Base-by-base conservation (phyloP, 1,140 invertebrate species). In the Sogatella furcifera region DNA sequence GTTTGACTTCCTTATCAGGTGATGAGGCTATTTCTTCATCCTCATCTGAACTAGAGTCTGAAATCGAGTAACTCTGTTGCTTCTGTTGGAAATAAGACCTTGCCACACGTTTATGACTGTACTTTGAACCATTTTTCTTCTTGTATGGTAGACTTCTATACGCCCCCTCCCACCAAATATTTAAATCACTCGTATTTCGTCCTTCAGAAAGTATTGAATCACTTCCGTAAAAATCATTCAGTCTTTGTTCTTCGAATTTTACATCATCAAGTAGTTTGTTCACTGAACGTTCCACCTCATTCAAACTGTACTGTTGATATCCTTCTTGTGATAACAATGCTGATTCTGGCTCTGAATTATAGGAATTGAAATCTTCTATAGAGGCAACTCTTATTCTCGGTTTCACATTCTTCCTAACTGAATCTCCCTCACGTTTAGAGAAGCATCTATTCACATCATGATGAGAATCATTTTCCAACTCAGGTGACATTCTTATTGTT, bases 101-200 rank as follows among this genome's bases (percentile, higher is more conserved):
- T 55, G 6, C 53, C 5, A 55, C 5, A n/a, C 21, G 21, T 19
- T 28, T 31, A n/a, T 31, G 15, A 15, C 34, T 31, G 34, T 38
- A 38, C 34, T 38, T 38, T 3, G 34, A 38, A 38, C 11, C 9
- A 38, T 38, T 38, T 13, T 49, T 49, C 46, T 49, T 57, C 19
- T 57, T 17, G 10, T 43, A 41, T 1, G 60, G 60, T 21, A 62
- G 41, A 62, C 55, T 57, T 46, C 73, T 63, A 56, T 73, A 74
- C 0, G 70, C 70, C 15, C 72, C 71, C 65, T 72, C 72, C 65
- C 69, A 74, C 73, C 73, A 73, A 55, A 73, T 68, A 56, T 72
- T 67, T 43, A 21, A 54, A 58, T 57, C 56, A 22, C 59, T 24
- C 11, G 34, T 38, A 38, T 38, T 38, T 38, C 34, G 34, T 38